Conservation (phyloP, 2,888 invertebrate species). For the Sialis lutaria region DNA sequence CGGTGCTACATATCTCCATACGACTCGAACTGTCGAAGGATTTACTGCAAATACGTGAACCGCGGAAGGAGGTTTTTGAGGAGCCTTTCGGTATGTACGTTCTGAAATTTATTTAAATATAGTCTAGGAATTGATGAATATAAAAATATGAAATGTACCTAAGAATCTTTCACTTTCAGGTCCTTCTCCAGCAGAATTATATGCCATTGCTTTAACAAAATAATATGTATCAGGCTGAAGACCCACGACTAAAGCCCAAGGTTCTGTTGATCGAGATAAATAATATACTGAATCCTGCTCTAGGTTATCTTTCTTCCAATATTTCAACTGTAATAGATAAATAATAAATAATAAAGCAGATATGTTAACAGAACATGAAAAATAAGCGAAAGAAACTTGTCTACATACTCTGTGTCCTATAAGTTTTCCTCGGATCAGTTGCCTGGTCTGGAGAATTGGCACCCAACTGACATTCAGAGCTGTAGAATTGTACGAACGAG, state of each 20-base stretch:
- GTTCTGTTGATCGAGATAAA: constrained; percentile 63
- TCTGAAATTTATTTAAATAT: constrained; percentile 27
- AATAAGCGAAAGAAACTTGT: background rate
- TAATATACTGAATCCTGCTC: constrained; percentile 71
- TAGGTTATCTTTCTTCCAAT: constrained; percentile 63
- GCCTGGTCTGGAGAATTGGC: constrained; percentile 69
- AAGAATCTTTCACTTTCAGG: constrained; percentile 82
- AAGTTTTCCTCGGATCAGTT: constrained; percentile 71
- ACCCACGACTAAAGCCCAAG: constrained; percentile 84
- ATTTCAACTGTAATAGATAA: constrained; percentile 49
- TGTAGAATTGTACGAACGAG: constrained; percentile 76
- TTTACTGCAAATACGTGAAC: constrained; percentile 71
- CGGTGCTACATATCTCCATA: constrained; percentile 88
- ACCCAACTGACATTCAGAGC: constrained; percentile 83
- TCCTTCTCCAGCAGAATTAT: constrained; percentile 90
- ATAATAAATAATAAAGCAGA: constrained; percentile 5
- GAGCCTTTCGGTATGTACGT: constrained; percentile 78
- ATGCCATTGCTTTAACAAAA: constrained; percentile 85
- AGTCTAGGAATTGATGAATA: background rate
- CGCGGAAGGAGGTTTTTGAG: constrained; percentile 86
- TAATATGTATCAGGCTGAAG: constrained; percentile 86
- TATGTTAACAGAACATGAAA: constrained; percentile 2
- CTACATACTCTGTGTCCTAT: constrained; percentile 68
- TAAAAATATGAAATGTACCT: constrained; percentile 23
- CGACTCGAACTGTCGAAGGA: constrained; percentile 72